Evolutionary conservation across 2,113 vertebrate genomes (phyloP), one percentile per base, ranked within the genome.

Genomic region (Atrichornis clamosus): DNA sequence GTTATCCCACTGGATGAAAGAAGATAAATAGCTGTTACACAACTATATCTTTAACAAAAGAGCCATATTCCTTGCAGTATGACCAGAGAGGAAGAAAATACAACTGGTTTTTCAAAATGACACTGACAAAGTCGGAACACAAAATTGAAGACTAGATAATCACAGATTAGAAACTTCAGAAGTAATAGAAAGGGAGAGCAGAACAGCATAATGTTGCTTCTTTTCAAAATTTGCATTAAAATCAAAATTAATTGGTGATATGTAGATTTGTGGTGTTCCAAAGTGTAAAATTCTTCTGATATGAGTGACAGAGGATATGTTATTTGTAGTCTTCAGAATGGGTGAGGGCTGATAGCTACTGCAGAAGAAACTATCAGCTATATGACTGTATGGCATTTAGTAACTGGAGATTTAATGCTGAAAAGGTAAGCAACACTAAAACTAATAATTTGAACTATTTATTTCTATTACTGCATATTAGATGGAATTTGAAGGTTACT

Each of bases 221-320:
- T 80, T 80, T 41, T 22, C 35, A 15, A 64, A 69, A 85, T 67
- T 4, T 67, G 39, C 62, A 84, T 33, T 74, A 67, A 87, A 74
- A 89, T 49, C 3, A 63, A 22, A 75, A 53, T 14, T 55, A 62
- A 27, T 50, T 70, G 4, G 32, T 50, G 39, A 35, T 46, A 15
- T 2, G 4, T 60, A 64, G 73, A 68, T 20, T 4, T 35, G 32
- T 70, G 12, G 23, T 81, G 30, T 73, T 68, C 15, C 8, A 2
- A 50, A 44, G 27, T 21, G 9, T 52, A 82, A 62, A 70, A 70
- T 65, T 55, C 22, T 65, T 69, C 55, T 67, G 33, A 42, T 59
- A 12, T 0, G 3, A 59, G 28, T 12, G 19, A 42, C 4, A 47
- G 50, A 87, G 13, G 26, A 74, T 20, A 37, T 1, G 0, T 33